Base-by-base conservation (phyloP, 1,140 invertebrate species). In the Drosophila prosaltans region DNA sequence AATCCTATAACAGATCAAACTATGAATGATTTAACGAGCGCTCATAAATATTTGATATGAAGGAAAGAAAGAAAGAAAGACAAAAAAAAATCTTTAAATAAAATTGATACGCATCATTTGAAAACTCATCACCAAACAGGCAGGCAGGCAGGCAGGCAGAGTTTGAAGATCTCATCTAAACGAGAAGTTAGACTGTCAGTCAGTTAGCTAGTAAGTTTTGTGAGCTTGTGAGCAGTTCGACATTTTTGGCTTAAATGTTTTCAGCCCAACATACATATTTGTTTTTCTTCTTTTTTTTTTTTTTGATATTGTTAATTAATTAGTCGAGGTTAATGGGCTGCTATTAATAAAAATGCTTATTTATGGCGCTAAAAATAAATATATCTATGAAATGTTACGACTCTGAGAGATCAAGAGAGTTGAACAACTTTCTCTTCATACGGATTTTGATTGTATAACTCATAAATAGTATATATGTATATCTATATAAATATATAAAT, bases 321-420 rank as follows among this genome's bases (percentile, higher is more conserved):
- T 83, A 88, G 84, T 88, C 73, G 84, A 72, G 83, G 83, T 83
- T 88, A 88, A 88, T 88, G 83, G 78, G 83, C 77, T 72, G 84
- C 84, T 72, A 88, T 88, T 89, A 89, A 88, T 88, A 88, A 83
- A 85, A 88, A 89, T 68, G 84, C 57, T 88, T 88, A 89, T 88
- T 89, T 83, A 88, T 88, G 83, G 80, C 81, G 83, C 84, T 83
- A 88, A 83, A 86, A 85, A 74, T 76, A 76, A 61, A 66, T 54
- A 64, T 36, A 59, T 41, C 21, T 51, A 24, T 51, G 8, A 65
- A 73, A 43, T 69, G 65, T 30, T 36, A 36, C 32, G 2, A 30
- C 73, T 60, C 65, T 48, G 43, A 16, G 45, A 68, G 60, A 16
- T 51, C 16, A n/a, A 58, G 69, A 51, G 66, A 59, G 55, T 65